Percentiles rank a stretch among this genome's conserved stretches.
These are phyloP conservation scores for Baronia brevicornis DNA, from an alignment of 2,888 invertebrate species.

Conservation along the genomic window DNA sequence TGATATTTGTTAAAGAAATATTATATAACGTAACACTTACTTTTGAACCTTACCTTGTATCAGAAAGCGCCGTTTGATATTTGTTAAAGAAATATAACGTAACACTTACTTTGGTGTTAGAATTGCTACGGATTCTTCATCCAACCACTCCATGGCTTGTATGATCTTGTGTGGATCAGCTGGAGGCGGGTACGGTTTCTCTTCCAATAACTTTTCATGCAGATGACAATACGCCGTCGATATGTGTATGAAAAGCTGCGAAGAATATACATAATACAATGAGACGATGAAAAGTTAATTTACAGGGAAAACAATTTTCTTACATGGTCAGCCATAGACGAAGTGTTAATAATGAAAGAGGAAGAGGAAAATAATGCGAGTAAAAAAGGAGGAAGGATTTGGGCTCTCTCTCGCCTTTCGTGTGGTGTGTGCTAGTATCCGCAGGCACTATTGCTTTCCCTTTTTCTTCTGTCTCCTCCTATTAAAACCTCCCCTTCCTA, in stretches of 20 bases:
- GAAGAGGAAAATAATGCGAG: no score
- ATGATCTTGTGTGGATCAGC: slow-evolving; percentile 85
- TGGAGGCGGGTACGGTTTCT: slow-evolving; percentile 90
- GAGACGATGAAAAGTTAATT: neutral
- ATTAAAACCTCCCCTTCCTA: no score
- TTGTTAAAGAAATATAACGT: neutral
- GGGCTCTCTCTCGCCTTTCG: no score
- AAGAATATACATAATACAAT: slow-evolving; percentile 9
- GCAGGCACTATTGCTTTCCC: no score
- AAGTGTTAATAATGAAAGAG: no score
- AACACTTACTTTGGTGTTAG: slow-evolving; percentile 52
- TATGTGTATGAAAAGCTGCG: slow-evolving; percentile 83
- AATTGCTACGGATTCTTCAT: slow-evolving; percentile 75
- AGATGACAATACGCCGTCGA: slow-evolving; percentile 96
- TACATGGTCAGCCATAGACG: no score
- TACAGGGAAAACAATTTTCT: neutral
- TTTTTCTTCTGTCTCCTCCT: no score
- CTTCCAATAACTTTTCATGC: slow-evolving; percentile 85
- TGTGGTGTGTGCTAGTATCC: no score
- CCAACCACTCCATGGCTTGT: slow-evolving; percentile 86
- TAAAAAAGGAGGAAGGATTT: no score
- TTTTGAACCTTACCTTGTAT: no score
- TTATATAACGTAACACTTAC: no score
- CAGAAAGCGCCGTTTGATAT: neutral
- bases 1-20: no score